Evolutionary conservation across 2,888 invertebrate species (phyloP), one percentile per base, ranked within the genome.

Genomic region (Pteria penguin): DNA sequence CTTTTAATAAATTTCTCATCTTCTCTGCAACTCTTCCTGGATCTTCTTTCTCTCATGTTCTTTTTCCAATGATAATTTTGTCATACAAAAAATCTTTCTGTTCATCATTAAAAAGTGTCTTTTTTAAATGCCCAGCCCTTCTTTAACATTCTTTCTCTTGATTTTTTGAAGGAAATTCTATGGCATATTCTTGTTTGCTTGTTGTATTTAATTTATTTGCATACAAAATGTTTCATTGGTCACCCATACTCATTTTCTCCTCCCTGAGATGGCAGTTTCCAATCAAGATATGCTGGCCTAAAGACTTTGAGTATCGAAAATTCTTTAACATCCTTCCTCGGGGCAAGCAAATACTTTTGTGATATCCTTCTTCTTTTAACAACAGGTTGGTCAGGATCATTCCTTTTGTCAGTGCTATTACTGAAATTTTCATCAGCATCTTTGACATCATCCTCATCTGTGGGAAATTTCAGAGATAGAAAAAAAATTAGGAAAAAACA

Each of bases 141-240:
- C 11, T 5, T n/a, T n/a, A n/a, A n/a, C n/a, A n/a, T n/a, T n/a
- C n/a, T n/a, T n/a, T n/a, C n/a, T n/a, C n/a, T n/a, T n/a, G n/a
- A n/a, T n/a, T n/a, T n/a, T n/a, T n/a, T n/a, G n/a, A n/a, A n/a
- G n/a, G n/a, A n/a, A n/a, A n/a, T n/a, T n/a, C n/a, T n/a, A n/a
- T n/a, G 26, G 5, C 8, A 29, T 63, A 5, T n/a, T 63, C 63
- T 63, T 32, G 14, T n/a, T 63, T 22, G n/a, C 18, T 26, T 32
- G 63, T 27, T 5, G 36, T 11, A 18, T 31, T 27, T 33, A 72
- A 63, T 29, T 63, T 72, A 24, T 72, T n/a, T 11, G 31, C 32
- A 55, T 72, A 72, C 24, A 63, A 32, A 31, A 63, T 33, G 18
- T 72, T 72, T 52, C 29, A 45, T 55, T 29, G 52, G 32, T 72